Percentiles rank a stretch among this genome's conserved stretches.
phyloP scores from a whole-genome alignment of 2,797 vertebrate genomes.

The Mormyrus hasselquistii region DNA sequence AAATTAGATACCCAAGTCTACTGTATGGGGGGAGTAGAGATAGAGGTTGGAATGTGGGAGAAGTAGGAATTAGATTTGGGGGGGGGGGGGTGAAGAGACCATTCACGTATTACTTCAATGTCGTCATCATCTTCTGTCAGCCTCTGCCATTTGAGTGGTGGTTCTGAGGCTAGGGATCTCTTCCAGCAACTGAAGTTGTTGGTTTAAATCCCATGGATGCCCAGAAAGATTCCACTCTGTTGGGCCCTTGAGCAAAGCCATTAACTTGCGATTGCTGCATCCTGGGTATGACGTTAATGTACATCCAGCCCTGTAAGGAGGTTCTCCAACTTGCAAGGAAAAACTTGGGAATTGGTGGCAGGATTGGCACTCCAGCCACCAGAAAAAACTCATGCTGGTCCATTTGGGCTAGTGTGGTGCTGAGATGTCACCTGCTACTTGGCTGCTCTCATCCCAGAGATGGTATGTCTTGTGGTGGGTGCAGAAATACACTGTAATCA shows the following conservation, averaged over 20 bases:
- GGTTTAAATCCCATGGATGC: background rate
- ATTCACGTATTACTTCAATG: background rate
- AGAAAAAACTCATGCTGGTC: background rate
- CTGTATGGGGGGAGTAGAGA: background rate
- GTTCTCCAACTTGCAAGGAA: background rate
- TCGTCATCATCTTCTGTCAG: background rate
- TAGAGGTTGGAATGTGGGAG: background rate
- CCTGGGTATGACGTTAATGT: background rate
- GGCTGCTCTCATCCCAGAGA: background rate
- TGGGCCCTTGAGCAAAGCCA: background rate
- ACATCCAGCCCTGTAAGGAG: background rate
- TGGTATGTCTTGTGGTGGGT: background rate
- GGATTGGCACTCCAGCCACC: background rate
- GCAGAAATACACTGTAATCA: background rate
- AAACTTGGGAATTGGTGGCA: background rate
- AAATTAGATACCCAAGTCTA: background rate
- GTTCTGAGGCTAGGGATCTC: background rate
- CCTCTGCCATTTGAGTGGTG: background rate
- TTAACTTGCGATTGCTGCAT: background rate
- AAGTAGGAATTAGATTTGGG: background rate
- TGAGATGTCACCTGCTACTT: background rate
- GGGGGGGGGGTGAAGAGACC: background rate
- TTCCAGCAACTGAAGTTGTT: background rate
- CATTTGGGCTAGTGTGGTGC: background rate
- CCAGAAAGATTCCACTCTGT: background rate